Evolutionary conservation across 2,888 invertebrate genomes (phyloP).

Genomic region (Ophion slaviceki): DNA sequence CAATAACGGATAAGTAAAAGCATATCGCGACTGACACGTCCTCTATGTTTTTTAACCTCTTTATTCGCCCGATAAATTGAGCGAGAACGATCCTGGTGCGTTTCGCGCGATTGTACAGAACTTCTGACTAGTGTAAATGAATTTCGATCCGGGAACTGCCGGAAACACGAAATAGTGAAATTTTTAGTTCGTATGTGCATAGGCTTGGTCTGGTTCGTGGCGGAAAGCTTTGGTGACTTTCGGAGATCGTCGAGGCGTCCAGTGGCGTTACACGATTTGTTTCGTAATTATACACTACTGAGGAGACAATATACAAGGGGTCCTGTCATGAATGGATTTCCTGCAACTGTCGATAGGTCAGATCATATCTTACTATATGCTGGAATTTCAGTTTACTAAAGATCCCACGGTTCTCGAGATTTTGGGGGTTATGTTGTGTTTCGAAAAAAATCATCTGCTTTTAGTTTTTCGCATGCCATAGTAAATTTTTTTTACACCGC

Average conservation of each 20-base stretch:
- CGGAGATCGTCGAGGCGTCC: not conserved
- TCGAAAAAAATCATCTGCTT: too few relatives aligned
- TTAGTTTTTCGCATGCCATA: too few relatives aligned
- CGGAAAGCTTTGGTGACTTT: not conserved
- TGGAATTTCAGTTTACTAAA: too few relatives aligned
- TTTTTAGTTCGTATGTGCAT: constrained; percentile 16
- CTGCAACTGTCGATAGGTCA: too few relatives aligned
- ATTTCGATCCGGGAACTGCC: constrained; percentile 19
- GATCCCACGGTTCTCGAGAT: too few relatives aligned
- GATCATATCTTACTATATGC: too few relatives aligned
- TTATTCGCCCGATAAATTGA: not conserved
- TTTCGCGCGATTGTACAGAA: constrained; percentile 38
- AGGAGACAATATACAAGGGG: not conserved
- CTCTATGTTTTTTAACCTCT: not conserved
- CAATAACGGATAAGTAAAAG: not conserved
- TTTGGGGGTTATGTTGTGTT: too few relatives aligned
- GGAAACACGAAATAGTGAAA: constrained; percentile 21
- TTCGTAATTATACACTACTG: constrained; percentile 10
- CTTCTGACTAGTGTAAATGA: constrained; percentile 10
- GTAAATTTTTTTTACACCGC: too few relatives aligned
- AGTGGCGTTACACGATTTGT: constrained; percentile 18
- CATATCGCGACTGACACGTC: not conserved
- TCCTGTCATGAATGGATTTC: too few relatives aligned
- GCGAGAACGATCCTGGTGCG: not conserved
- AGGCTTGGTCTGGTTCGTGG: not conserved